Base-by-base conservation (phyloP, 2,888 invertebrate genomes). In the Conus canariensis region DNA sequence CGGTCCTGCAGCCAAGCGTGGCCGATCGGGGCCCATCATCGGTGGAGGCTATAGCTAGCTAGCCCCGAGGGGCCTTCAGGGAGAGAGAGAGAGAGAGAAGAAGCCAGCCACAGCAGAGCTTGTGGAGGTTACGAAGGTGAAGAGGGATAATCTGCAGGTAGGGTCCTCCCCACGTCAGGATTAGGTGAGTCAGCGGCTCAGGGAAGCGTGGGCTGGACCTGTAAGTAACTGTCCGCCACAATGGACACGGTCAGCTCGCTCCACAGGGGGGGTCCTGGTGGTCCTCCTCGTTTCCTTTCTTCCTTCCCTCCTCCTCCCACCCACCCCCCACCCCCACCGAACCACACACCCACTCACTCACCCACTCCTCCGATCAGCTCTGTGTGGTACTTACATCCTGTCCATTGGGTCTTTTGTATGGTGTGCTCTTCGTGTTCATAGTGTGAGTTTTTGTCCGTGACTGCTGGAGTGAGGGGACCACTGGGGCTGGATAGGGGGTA, bases 81-180 rank as follows among this genome's bases (percentile, higher is more conserved):
- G 30, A 45, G 45, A 80, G 77, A 30, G 77, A 80, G 77, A 30
- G 77, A 30, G 30, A 30, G 19, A 70, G 70, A 74, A 7, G 10
- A 22, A 74, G 74, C n/a, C 74, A 74, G 70, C 1, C 30, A n/a
- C 16, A n/a, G 82, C 16, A 3, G 56, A 58, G 82, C 12, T 80
- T 87, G 88, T 14, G 89, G 88, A 60, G 90, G 90, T 83, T 90
- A 91, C 64, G 85, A 80, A 16, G 45, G 67, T 89, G 25, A 59
- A 45, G n/a, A 67, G 45, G 64, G 86, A 86, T 86, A 86, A 86
- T 86, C 86, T 45, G 30, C 86, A 67, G 86, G 86, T 67, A 67
- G 67, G 60, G 19, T 9, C 86, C 86, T 64, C 67, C 86, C 86
- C 25, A 67, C 86, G 86, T 86, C 86, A 86, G 64, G 64, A 64